These are phyloP conservation scores for Camponotus floridanus DNA, from an alignment of 1,140 invertebrate genomes.

Conservation along the genomic window DNA sequence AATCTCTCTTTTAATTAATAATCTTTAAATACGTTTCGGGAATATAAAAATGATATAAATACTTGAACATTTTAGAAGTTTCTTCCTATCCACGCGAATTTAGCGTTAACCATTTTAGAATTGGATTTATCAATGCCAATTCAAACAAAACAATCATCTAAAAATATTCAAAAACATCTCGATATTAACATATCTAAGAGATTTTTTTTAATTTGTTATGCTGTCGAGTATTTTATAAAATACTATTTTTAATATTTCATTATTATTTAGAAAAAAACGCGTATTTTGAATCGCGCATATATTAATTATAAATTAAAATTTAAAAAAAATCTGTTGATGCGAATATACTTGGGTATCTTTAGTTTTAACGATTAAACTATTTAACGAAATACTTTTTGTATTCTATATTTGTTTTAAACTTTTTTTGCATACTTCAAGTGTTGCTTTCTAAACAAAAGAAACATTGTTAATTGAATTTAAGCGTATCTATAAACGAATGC, in stretches of 20 bases:
- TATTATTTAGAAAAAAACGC: background rate
- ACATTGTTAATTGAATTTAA: background rate
- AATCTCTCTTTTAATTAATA: background rate
- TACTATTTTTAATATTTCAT: background rate
- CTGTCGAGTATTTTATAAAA: background rate
- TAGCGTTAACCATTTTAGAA: conserved; percentile 15
- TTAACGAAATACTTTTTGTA: background rate
- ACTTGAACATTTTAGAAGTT: conserved; percentile 12
- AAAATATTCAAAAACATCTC: background rate
- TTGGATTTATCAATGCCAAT: conserved; percentile 10
- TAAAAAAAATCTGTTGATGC: background rate
- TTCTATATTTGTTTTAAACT: background rate
- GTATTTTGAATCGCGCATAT: background rate
- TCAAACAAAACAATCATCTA: background rate
- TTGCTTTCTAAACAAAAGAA: background rate
- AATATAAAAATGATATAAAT: conserved; percentile 39
- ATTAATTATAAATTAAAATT: background rate
- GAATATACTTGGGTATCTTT: background rate
- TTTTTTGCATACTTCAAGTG: conserved; percentile 3
- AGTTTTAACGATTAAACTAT: background rate
- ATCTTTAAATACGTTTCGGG: background rate
- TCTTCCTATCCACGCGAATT: background rate
- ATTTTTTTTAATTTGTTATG: background rate
- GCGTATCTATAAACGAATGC: background rate
- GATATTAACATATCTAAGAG: conserved; percentile 7